Evolutionary conservation across 2,797 vertebrate genomes (phyloP).

Genomic region (Leucoraja ocellata): DNA sequence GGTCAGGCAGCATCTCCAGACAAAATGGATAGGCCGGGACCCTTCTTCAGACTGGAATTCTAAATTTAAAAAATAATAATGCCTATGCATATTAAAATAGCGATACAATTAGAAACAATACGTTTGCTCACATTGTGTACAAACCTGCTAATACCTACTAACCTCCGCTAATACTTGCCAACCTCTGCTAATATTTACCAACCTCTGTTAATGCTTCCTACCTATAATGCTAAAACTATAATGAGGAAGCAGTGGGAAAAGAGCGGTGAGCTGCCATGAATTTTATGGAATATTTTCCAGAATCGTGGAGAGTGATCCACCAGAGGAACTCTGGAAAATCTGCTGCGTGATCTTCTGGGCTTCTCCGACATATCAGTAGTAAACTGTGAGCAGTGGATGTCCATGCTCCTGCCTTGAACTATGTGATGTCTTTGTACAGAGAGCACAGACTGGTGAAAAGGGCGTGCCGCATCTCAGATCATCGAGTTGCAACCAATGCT

Average conservation of each 20-base stretch:
- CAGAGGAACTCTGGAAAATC: background rate
- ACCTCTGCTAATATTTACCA: no score
- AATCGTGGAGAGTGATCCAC: no score
- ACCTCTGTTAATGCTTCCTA: no score
- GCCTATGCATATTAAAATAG: background rate
- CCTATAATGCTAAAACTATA: no score
- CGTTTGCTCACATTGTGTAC: background rate
- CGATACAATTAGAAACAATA: background rate
- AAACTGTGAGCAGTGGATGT: background rate
- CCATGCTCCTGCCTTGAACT: background rate
- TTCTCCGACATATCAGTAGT: background rate
- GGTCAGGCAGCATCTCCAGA: no score
- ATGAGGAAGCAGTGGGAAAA: background rate
- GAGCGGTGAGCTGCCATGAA: background rate
- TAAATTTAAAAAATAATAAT: no score
- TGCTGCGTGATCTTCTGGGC: background rate
- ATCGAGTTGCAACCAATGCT: background rate
- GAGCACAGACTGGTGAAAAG: background rate
- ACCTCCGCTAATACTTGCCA: no score
- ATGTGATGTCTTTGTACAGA: background rate
- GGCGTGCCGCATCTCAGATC: background rate
- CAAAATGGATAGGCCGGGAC: no score
- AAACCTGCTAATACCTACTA: no score
- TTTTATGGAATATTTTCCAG: background rate
- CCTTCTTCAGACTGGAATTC: no score